Conservation (phyloP, 2,113 vertebrate species). For the Cardinalis cardinalis region DNA sequence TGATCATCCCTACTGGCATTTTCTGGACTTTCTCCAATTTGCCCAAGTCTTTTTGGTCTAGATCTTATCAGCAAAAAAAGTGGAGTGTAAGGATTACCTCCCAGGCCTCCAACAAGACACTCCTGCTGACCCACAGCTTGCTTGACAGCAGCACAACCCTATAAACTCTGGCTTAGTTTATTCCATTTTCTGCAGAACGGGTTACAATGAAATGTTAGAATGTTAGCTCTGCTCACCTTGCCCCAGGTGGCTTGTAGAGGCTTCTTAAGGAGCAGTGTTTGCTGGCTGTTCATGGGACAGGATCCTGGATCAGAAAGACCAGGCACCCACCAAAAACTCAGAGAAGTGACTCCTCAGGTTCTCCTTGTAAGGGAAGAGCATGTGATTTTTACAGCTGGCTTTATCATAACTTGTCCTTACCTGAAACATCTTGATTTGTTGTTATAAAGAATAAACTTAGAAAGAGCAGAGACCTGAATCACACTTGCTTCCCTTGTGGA, state of each 20-base stretch:
- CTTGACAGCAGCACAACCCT: neutral
- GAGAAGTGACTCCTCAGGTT: neutral
- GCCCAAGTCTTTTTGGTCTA: neutral
- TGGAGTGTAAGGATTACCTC: neutral
- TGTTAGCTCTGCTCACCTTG: neutral
- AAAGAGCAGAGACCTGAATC: neutral
- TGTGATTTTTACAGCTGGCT: neutral
- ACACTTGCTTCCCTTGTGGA: accelerated
- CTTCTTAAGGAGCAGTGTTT: neutral
- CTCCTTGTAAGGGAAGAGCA: neutral
- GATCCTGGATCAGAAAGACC: neutral
- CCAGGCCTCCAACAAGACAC: accelerated
- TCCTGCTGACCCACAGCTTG: neutral
- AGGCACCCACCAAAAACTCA: neutral
- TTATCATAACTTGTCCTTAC: neutral
- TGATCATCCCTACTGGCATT: neutral
- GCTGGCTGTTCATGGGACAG: neutral
- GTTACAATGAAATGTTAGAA: neutral
- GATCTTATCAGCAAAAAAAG: neutral
- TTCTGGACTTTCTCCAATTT: neutral
- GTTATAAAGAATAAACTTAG: neutral
- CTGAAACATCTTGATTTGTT: neutral
- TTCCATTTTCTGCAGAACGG: neutral
- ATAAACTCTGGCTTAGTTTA: neutral
- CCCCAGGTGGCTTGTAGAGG: accelerated